phyloP scores from a whole-genome alignment of 2,888 invertebrate species.

The Ichneumoninae sp. region DNA sequence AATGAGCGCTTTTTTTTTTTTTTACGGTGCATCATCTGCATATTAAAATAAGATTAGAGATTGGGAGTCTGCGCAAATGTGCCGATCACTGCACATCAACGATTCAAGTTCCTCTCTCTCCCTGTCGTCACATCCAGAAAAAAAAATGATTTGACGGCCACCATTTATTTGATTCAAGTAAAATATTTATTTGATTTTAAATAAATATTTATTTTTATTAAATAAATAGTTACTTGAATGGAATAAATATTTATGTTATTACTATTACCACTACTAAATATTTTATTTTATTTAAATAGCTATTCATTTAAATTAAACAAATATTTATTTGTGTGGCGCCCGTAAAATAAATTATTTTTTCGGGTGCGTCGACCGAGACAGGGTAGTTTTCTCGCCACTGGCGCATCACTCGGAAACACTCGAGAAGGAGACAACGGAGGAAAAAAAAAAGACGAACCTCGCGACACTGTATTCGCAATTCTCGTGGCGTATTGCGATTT shows the following conservation, averaged over 20 bases:
- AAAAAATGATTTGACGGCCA: background rate
- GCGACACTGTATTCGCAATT: slow-evolving; percentile 39
- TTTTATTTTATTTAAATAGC: too few species aligned
- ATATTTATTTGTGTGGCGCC: too few species aligned
- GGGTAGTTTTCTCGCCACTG: background rate
- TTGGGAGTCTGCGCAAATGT: too few species aligned
- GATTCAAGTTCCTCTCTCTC: background rate
- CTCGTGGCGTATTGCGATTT: slow-evolving; percentile 31
- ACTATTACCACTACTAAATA: too few species aligned
- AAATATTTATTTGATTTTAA: too few species aligned
- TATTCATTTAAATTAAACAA: too few species aligned
- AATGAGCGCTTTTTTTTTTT: background rate
- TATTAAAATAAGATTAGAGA: background rate
- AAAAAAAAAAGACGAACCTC: slow-evolving; percentile 17
- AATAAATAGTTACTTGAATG: too few species aligned
- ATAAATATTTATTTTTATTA: too few species aligned
- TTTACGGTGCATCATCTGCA: background rate
- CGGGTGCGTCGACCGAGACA: background rate
- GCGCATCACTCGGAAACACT: background rate
- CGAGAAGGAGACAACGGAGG: slow-evolving; percentile 4
- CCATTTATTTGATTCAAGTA: too few species aligned
- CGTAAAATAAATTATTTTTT: background rate
- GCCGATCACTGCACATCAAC: background rate
- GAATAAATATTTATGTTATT: too few species aligned
- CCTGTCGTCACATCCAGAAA: background rate